phyloP scores from a whole-genome alignment of 2,888 invertebrate genomes.

The Ophion costatus region DNA sequence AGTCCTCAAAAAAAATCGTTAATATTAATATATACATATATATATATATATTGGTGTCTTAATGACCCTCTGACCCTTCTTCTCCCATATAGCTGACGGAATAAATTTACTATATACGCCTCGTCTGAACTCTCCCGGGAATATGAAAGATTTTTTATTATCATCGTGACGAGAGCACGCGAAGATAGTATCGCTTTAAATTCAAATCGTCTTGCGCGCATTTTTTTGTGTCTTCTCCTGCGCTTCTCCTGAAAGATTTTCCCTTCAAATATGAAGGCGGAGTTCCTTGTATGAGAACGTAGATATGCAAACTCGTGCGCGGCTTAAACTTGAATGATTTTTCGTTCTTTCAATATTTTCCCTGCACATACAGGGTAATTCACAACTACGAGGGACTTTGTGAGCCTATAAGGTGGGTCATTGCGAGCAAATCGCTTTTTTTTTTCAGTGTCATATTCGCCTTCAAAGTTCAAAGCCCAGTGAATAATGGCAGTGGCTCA shows the following conservation, averaged over 20 bases:
- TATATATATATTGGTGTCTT: constrained; percentile 32
- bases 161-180: constrained; percentile 53
- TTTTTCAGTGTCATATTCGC: no score
- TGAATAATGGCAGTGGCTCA: no score
- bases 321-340: no score
- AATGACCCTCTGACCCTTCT: constrained; percentile 17
- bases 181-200: constrained; percentile 57
- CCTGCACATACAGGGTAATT: no score
- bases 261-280: neutral
- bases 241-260: constrained; percentile 21
- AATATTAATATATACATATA: constrained; percentile 34
- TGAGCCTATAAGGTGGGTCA: no score
- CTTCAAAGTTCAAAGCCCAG: no score
- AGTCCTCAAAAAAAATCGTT: neutral
- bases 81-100: constrained; percentile 21
- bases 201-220: constrained; percentile 57
- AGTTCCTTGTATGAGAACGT: constrained; percentile 16
- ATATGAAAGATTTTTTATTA: constrained; percentile 60
- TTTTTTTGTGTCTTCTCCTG: constrained; percentile 22
- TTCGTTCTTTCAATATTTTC: no score
- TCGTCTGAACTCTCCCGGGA: constrained; percentile 35
- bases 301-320: no score
- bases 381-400: neutral
- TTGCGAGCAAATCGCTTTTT: no score
- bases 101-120: constrained; percentile 56